phyloP scores from a whole-genome alignment of 92 coral and sea anemone genomes.

The Siderastrea siderea region DNA sequence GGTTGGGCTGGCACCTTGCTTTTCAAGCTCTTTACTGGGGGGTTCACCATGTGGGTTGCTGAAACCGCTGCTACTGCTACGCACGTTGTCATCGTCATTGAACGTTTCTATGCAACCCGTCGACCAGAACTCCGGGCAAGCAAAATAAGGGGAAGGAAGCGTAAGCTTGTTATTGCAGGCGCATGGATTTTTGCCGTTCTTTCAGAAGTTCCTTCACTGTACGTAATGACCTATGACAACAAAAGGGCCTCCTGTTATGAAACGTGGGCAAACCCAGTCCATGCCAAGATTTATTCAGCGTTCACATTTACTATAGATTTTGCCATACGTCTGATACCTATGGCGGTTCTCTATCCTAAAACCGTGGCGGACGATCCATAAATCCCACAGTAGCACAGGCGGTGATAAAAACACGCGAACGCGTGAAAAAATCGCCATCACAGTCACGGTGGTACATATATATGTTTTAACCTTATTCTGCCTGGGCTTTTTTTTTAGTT shows the following conservation, averaged over 20 bases:
- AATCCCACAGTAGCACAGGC: background rate
- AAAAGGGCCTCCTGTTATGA: conserved; percentile 11
- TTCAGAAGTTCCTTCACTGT: conserved; percentile 29
- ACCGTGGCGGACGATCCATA: conserved; percentile 22
- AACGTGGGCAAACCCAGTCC: conserved; percentile 14
- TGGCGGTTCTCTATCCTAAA: conserved; percentile 41
- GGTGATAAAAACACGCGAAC: conserved; percentile 13
- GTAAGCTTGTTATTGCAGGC: conserved; percentile 10
- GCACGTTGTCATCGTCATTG: conserved; percentile 60
- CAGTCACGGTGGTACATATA: conserved; percentile 3
- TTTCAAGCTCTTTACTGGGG: conserved; percentile 55
- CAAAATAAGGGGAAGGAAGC: conserved; percentile 18
- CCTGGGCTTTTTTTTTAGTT: no score
- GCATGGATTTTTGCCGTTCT: conserved; percentile 59
- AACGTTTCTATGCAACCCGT: conserved; percentile 52
- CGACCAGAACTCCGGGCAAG: conserved; percentile 8
- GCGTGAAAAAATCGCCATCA: conserved; percentile 14
- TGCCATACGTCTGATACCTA: conserved; percentile 18
- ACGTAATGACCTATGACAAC: conserved; percentile 27
- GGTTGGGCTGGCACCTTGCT: conserved; percentile 53
- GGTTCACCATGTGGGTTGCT: conserved; percentile 61
- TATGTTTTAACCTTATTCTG: no score
- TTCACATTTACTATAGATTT: conserved; percentile 38
- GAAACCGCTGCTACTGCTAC: conserved; percentile 50
- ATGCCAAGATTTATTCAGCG: conserved; percentile 44